Percentiles rank a stretch among this genome's conserved stretches.
These are phyloP conservation scores for Symphodus melops DNA, from an alignment of 2,113 vertebrate genomes.

Conservation along the genomic window DNA sequence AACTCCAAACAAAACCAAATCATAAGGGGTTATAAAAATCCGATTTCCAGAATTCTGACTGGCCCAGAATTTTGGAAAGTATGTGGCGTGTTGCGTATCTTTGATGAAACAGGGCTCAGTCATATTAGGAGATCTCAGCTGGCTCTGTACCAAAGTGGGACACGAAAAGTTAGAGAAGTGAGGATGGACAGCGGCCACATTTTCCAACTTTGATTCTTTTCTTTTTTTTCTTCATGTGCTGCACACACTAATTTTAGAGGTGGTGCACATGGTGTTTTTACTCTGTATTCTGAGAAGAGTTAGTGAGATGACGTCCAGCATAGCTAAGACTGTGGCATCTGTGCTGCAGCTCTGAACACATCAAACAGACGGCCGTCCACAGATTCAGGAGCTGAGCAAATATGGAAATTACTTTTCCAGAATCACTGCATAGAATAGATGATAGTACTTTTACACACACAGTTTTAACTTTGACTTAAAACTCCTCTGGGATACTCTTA, in stretches of 20 bases:
- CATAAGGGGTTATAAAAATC: constrained; percentile 79
- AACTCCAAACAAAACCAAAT: constrained; percentile 79
- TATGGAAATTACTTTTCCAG: constrained; percentile 84
- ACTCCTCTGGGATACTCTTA: too few relatives aligned
- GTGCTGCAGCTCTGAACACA: constrained; percentile 85
- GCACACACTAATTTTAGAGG: constrained; percentile 80
- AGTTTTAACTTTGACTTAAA: constrained; percentile 14
- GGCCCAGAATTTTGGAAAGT: constrained; percentile 76
- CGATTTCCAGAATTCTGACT: constrained; percentile 84
- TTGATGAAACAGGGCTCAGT: constrained; percentile 72
- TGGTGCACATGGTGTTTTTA: constrained; percentile 72
- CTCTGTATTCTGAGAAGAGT: constrained; percentile 79
- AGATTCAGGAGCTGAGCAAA: constrained; percentile 78
- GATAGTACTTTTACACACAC: constrained; percentile 63
- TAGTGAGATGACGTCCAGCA: constrained; percentile 80
- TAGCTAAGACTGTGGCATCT: constrained; percentile 82
- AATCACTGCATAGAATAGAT: constrained; percentile 66
- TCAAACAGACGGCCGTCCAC: constrained; percentile 82
- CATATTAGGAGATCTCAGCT: constrained; percentile 53
- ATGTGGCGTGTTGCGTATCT: constrained; percentile 73
- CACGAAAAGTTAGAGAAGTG: constrained; percentile 60
- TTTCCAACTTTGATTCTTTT: constrained; percentile 61
- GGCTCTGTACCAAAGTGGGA: constrained; percentile 65
- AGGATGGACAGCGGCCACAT: constrained; percentile 63
- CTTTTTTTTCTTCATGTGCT: constrained; percentile 62